These are phyloP conservation scores for Umimayanthus kanabou DNA, from an alignment of 92 coral and sea anemone species.

Conservation along the genomic window DNA sequence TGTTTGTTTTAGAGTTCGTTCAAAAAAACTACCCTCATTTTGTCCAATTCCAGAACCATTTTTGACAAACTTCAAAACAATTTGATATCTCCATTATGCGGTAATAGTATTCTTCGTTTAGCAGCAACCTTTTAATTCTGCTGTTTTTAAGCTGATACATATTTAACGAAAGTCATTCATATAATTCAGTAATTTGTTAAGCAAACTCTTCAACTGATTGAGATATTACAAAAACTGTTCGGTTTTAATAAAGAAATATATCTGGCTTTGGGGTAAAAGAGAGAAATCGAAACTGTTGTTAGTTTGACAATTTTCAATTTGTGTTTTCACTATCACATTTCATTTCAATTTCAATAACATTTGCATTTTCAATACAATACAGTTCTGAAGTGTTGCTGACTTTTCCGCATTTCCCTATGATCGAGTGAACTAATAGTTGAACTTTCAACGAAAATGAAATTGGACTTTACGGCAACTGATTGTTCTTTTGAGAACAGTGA, in stretches of 20 bases:
- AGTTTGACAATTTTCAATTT: background rate
- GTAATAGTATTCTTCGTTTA: background rate
- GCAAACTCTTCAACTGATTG: background rate
- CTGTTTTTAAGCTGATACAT: too few species aligned
- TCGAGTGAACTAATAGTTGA: background rate
- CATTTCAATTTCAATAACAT: background rate
- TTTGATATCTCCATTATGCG: background rate
- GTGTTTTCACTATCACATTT: background rate
- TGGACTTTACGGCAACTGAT: background rate
- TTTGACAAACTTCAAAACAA: background rate
- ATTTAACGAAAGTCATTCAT: background rate
- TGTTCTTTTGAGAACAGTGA: background rate
- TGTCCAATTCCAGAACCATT: too few species aligned
- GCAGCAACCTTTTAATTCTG: too few species aligned
- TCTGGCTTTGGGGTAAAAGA: background rate
- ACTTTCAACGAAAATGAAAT: background rate
- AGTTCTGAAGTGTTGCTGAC: background rate
- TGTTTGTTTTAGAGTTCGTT: background rate
- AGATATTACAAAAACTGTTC: too few species aligned
- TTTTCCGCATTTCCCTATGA: background rate
- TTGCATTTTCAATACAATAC: background rate
- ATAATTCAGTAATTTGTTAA: background rate
- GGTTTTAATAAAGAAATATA: too few species aligned
- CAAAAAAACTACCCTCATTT: too few species aligned
- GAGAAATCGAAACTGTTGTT: background rate